Evolutionary conservation across 2,797 vertebrate species (phyloP), one percentile per base, ranked within the genome.

Genomic region (Lutjanus campechanus): DNA sequence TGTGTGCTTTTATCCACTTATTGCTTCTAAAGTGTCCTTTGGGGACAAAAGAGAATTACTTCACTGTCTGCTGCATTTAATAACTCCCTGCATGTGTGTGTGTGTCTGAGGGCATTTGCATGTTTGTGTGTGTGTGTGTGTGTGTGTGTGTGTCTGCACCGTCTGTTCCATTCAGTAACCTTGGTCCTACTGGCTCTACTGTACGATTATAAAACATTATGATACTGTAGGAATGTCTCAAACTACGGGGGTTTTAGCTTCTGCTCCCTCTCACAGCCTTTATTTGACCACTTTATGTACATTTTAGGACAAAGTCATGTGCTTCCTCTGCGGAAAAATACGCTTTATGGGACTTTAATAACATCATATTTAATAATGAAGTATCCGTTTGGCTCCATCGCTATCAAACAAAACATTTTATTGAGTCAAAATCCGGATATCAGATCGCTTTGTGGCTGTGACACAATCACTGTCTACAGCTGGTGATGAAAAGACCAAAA

Each of bases 41-140:
- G 75, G 85, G 89, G 71, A 83, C 66, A 75, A 72, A n/a, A 47
- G 69, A 75, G 85, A 81, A 90, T 92, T 65, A 88, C 86, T 84
- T 89, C 85, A 85, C 84, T 88, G 84, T 90, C 87, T 89, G 83
- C 71, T 85, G 81, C 69, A 67, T 84, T 80, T 86, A 88, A 88
- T 87, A 83, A 88, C 82, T 66, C 60, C 51, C 36, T 72, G 36
- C 44, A 0, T 61, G 67, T 51, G 60, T 29, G 1, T 59, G 81
- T 61, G 60, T 69, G 3, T 36, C 29, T 5, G 51, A 6, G 54
- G 1, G 55, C 16, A 16, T 58, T 7, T 58, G 22, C 13, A 36
- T 43, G 60, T 43, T 49, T 29, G 44, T 70, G 71, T 54, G 17
- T 56, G 65, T 10, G 15, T 51, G 50, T 36, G 29, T 58, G 50